These are phyloP conservation scores for Sinocyclocheilus anophthalmus DNA, from an alignment of 2,113 vertebrate species.

Conservation along the genomic window DNA sequence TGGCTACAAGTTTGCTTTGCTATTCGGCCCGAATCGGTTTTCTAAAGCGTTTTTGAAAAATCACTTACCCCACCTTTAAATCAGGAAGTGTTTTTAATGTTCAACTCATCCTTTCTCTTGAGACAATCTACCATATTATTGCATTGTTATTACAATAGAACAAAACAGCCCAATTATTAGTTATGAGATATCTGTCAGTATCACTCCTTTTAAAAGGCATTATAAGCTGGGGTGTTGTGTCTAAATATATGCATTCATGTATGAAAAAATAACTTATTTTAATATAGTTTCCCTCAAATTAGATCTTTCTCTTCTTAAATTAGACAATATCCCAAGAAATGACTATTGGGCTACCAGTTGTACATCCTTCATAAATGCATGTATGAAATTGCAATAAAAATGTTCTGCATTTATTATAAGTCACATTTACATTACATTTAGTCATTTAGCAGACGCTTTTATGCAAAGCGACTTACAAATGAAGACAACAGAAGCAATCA, in stretches of 20 bases:
- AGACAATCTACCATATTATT: background rate
- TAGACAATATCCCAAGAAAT: background rate
- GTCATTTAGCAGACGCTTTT: no score
- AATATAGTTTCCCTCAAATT: background rate
- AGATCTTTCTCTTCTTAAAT: no score
- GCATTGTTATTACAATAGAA: background rate
- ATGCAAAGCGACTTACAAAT: no score
- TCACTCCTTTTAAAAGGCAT: no score
- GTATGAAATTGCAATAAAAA: background rate
- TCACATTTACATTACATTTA: background rate
- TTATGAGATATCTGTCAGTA: background rate
- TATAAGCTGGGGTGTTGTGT: no score
- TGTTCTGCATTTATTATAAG: background rate
- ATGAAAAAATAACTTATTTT: background rate
- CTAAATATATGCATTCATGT: no score
- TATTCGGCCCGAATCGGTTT: no score
- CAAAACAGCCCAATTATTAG: background rate
- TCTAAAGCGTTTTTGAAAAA: no score
- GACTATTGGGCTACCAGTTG: background rate
- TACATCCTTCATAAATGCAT: background rate
- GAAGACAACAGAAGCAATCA: no score
- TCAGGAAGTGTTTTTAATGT: constrained; percentile 40
- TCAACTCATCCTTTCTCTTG: constrained; percentile 45
- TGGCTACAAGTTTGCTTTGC: no score
- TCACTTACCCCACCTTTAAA: background rate